Evolutionary conservation across 1,140 invertebrate species (phyloP).

Genomic region (Trichoplusia ni): DNA sequence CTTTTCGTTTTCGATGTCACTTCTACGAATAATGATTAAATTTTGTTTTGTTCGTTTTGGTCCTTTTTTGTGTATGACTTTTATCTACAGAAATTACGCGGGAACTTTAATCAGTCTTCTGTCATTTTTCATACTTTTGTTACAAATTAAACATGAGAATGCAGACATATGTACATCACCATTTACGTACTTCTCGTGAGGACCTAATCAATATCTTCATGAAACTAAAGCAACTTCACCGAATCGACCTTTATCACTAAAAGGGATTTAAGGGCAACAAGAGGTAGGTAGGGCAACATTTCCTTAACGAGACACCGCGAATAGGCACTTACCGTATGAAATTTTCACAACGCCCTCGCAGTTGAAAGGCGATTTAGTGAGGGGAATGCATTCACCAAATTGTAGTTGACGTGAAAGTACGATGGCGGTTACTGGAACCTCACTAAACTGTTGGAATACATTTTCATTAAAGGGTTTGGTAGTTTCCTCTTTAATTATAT

Average conservation of each 20-base stretch:
- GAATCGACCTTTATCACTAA: slow-evolving; percentile 15
- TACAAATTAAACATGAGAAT: too few species aligned
- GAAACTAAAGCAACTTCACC: neutral
- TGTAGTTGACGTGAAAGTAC: slow-evolving; percentile 37
- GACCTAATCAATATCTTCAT: slow-evolving; percentile 7
- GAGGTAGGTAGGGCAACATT: slow-evolving; percentile 29
- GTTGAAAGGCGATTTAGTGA: slow-evolving; percentile 50
- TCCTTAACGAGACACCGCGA: slow-evolving; percentile 48
- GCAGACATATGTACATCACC: too few species aligned
- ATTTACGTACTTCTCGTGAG: neutral
- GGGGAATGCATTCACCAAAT: slow-evolving; percentile 53
- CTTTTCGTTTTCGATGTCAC: neutral
- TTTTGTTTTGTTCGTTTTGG: neutral
- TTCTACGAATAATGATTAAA: neutral
- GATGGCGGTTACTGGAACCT: slow-evolving; percentile 15
- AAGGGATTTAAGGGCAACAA: slow-evolving; percentile 27
- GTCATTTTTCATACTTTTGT: too few species aligned
- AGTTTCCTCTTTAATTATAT: too few species aligned
- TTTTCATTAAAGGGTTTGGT: neutral
- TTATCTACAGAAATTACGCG: too few species aligned
- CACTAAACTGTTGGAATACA: neutral
- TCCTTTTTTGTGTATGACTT: neutral
- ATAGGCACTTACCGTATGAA: slow-evolving; percentile 61
- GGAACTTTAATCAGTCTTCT: too few species aligned
- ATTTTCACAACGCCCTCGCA: slow-evolving; percentile 58